Conservation (phyloP, 2,888 invertebrate species). For the Andrena trimmerana region DNA sequence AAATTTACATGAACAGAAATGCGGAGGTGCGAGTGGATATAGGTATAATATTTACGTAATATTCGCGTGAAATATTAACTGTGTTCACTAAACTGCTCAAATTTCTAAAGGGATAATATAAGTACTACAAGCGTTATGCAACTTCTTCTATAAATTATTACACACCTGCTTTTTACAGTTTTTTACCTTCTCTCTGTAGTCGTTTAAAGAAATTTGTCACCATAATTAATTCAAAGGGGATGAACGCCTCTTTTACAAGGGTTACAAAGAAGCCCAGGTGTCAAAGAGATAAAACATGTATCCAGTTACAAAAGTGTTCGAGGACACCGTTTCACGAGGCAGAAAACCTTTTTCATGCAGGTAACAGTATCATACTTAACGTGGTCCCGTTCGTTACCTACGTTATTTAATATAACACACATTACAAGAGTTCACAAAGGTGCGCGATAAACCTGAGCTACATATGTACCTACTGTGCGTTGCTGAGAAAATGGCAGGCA, state of each 20-base stretch:
- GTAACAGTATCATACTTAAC: slow-evolving; percentile 34
- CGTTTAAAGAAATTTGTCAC: not conserved
- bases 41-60: slow-evolving; percentile 3
- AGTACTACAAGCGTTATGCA: not conserved
- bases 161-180: not conserved
- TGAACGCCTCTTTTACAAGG: slow-evolving; percentile 24
- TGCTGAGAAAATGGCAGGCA: no score
- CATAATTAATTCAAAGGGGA: slow-evolving; percentile 32
- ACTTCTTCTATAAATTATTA: not conserved
- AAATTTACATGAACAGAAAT: slow-evolving; percentile 9
- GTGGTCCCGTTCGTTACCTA: slow-evolving; percentile 30
- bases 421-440: not conserved
- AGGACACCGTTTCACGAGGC: slow-evolving; percentile 7
- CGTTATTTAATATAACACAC: not conserved
- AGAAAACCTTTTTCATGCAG: slow-evolving; percentile 4
- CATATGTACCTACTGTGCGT: no score
- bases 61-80: not conserved
- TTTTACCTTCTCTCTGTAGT: not conserved
- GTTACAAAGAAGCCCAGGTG: slow-evolving; percentile 37
- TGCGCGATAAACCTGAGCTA: not conserved
- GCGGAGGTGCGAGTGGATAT: no score
- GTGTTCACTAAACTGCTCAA: not conserved
- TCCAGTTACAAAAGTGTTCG: slow-evolving; percentile 27
- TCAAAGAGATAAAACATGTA: slow-evolving; percentile 31
- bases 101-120: not conserved